A percentile compares a stretch with the other conserved stretches of the same genome.
Evolutionary conservation across 2,113 vertebrate genomes (phyloP).

Genomic region (Anarhynchus alexandrinus): DNA sequence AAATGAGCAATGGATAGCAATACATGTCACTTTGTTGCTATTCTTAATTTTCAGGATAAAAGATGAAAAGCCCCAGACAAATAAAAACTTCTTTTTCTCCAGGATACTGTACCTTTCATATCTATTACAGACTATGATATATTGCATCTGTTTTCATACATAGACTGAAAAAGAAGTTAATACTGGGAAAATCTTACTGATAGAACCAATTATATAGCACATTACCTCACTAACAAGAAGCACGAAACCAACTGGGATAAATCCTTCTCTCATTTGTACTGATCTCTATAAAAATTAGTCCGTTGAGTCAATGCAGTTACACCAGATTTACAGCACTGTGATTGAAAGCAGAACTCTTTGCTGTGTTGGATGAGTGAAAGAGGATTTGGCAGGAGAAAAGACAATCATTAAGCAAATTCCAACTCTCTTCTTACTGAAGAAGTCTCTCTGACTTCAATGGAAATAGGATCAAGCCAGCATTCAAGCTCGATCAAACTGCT

Average conservation of each 20-base stretch:
- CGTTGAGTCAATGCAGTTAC: background rate
- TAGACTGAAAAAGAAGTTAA: background rate
- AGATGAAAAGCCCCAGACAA: background rate
- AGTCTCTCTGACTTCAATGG: background rate
- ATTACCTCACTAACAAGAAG: constrained; percentile 20
- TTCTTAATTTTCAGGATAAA: background rate
- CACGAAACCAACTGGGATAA: constrained; percentile 1
- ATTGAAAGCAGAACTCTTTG: background rate
- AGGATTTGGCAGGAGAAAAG: constrained; percentile 42
- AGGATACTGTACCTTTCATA: background rate
- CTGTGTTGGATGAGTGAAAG: constrained; percentile 26
- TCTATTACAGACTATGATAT: background rate
- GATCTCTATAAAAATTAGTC: constrained; percentile 13
- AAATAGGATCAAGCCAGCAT: background rate
- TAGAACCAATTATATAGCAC: constrained; percentile 1
- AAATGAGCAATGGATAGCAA: background rate
- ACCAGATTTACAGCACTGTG: constrained; percentile 4
- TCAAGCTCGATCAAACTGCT: constrained; percentile 7
- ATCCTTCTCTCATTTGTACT: constrained; percentile 20
- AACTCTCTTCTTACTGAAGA: background rate
- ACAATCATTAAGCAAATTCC: constrained; percentile 2
- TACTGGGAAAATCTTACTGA: background rate
- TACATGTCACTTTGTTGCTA: background rate
- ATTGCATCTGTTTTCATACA: constrained; percentile 5
- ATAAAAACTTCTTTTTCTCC: background rate